A percentile compares a stretch with the other conserved stretches of the same genome.
Evolutionary conservation across 2,888 invertebrate genomes (phyloP).

Genomic region (Panopea generosa): DNA sequence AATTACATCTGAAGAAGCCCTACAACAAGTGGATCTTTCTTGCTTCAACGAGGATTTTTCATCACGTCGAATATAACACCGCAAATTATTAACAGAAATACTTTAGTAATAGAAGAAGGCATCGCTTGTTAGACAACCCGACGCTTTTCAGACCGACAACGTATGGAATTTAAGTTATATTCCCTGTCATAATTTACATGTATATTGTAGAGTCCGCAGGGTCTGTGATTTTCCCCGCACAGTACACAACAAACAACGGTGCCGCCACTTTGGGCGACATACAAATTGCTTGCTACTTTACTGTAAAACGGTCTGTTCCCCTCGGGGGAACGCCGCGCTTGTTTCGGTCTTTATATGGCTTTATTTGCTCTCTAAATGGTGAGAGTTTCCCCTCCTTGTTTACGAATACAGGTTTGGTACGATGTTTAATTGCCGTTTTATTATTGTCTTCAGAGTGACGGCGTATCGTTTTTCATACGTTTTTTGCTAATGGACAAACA

Average conservation of each 20-base stretch:
- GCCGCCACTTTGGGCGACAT: constrained; percentile 28
- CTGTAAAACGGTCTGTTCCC: constrained; percentile 33
- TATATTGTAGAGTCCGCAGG: no score
- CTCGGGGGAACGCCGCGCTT: constrained; percentile 16
- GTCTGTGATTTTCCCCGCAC: not conserved
- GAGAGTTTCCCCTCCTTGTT: not conserved
- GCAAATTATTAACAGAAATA: no score
- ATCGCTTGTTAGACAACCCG: no score
- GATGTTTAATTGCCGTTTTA: constrained; percentile 7
- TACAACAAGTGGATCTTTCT: constrained; percentile 8
- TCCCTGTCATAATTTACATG: no score
- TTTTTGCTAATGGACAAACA: no score
- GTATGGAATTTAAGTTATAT: no score
- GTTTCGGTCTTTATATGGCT: constrained; percentile 19
- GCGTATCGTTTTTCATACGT: no score
- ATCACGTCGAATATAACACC: no score
- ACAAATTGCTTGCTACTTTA: constrained; percentile 23
- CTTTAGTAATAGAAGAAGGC: no score
- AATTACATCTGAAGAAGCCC: constrained; percentile 27
- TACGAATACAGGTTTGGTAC: not conserved
- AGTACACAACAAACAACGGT: constrained; percentile 5
- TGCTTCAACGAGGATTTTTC: no score
- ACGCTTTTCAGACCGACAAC: no score
- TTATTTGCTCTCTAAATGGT: constrained; percentile 26
- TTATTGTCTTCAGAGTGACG: constrained; percentile 1